phyloP scores from a whole-genome alignment of 2,113 vertebrate species.

The Lophius piscatorius region DNA sequence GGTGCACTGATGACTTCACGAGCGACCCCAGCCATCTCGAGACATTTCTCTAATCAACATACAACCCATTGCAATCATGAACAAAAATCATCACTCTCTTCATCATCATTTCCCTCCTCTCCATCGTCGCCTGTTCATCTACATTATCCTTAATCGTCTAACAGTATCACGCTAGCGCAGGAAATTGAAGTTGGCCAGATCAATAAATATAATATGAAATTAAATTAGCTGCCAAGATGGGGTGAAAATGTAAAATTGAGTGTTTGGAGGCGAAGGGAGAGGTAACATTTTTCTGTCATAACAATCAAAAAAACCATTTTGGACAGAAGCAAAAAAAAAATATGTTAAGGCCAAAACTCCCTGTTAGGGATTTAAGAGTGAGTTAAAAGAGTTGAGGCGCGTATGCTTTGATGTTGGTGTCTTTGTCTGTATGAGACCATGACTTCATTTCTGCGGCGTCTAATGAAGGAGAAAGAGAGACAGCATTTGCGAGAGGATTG shows the following conservation, averaged over 20 bases:
- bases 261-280: conserved; percentile 40
- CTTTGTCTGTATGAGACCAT: conserved; percentile 14
- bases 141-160: conserved; percentile 52
- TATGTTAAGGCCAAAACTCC: conserved; percentile 16
- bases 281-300: conserved; percentile 31
- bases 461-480: conserved; percentile 58
- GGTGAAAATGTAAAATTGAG: conserved; percentile 59
- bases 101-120: conserved; percentile 56
- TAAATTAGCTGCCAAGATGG: conserved; percentile 64
- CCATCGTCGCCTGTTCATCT: conserved; percentile 44
- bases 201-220: conserved; percentile 72
- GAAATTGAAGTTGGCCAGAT: conserved; percentile 72
- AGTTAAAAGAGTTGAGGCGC: conserved; percentile 44
- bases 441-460: conserved; percentile 52
- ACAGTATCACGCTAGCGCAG: conserved; percentile 35
- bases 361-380: conserved; percentile 39
- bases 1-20: conserved; percentile 39
- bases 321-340: conserved; percentile 24
- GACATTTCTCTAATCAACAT: conserved; percentile 62
- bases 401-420: conserved; percentile 51
- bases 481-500: conserved; percentile 45
- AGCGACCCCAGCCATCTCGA: conserved; percentile 51
- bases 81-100: conserved; percentile 54
- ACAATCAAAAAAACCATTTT: conserved; percentile 44
- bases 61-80: conserved; percentile 58